Percentiles rank a stretch among this genome's conserved stretches.
Evolutionary conservation across 2,888 invertebrate genomes (phyloP).

Genomic region (Ennomos quercinarius): DNA sequence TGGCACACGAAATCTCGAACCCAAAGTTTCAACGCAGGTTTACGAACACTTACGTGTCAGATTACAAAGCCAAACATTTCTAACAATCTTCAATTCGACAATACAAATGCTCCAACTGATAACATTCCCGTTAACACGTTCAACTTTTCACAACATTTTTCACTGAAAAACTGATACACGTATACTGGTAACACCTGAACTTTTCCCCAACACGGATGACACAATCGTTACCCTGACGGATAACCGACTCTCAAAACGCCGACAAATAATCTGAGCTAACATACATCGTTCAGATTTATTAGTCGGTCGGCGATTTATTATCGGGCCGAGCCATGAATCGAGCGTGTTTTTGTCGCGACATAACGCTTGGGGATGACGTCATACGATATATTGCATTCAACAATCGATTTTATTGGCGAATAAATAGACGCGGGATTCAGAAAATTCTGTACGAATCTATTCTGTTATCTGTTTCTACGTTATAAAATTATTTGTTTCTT

Average conservation of each 20-base stretch:
- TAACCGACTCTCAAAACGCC: slow-evolving; percentile 37
- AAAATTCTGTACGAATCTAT: slow-evolving; percentile 36
- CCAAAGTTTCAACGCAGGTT: not conserved
- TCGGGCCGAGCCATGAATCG: slow-evolving; percentile 56
- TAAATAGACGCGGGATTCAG: slow-evolving; percentile 56
- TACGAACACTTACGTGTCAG: slow-evolving; percentile 2
- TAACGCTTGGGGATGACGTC: slow-evolving; percentile 56
- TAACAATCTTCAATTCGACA: slow-evolving; percentile 1
- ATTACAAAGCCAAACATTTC: slow-evolving; percentile 2
- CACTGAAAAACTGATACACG: no score
- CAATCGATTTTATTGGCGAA: slow-evolving; percentile 53
- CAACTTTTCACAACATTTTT: slow-evolving; percentile 14
- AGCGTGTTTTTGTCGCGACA: slow-evolving; percentile 57
- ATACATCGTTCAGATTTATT: slow-evolving; percentile 58
- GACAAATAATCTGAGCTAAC: slow-evolving; percentile 55
- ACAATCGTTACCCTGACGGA: slow-evolving; percentile 27
- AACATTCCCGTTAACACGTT: slow-evolving; percentile 17
- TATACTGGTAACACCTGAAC: slow-evolving; percentile 9
- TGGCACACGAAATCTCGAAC: not conserved
- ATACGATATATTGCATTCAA: slow-evolving; percentile 49
- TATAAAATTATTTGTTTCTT: no score
- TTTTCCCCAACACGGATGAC: slow-evolving; percentile 21
- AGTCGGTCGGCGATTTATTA: slow-evolving; percentile 57
- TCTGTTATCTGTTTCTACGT: no score
- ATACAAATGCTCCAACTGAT: slow-evolving; percentile 15